A percentile compares a stretch with the other conserved stretches of the same genome.
phyloP scores from a whole-genome alignment of 2,113 vertebrate species.

The Okapia johnstoni region DNA sequence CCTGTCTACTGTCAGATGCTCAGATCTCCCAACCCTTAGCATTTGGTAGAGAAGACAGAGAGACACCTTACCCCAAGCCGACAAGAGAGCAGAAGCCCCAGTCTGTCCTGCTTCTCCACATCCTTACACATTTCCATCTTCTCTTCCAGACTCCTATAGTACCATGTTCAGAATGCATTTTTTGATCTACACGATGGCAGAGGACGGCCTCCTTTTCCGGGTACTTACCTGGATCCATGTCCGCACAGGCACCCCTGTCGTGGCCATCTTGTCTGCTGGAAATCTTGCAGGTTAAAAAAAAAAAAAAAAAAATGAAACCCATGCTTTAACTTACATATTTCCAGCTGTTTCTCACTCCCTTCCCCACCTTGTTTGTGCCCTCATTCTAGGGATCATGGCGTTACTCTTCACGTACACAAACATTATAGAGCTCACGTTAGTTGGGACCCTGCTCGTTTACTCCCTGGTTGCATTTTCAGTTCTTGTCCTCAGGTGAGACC shows the following conservation, averaged over 20 bases:
- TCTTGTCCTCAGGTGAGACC: neutral
- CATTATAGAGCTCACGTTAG: neutral
- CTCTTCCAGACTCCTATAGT: fast-evolving
- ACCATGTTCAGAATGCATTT: neutral
- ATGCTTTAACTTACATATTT: neutral
- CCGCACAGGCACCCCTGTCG: neutral
- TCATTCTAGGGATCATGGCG: neutral
- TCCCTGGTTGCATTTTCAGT: neutral
- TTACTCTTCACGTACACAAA: fast-evolving
- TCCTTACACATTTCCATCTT: neutral
- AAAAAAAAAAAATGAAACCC: neutral
- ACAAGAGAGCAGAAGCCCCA: fast-evolving
- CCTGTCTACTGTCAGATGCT: neutral
- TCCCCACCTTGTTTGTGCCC: fast-evolving
- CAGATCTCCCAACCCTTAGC: fast-evolving
- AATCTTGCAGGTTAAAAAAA: slow-evolving; percentile 81
- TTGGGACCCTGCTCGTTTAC: neutral
- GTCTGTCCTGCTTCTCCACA: neutral
- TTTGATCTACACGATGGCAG: neutral
- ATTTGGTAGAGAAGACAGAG: neutral
- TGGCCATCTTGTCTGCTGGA: slow-evolving; percentile 79
- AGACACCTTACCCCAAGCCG: fast-evolving
- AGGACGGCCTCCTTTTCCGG: neutral
- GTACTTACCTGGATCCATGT: neutral
- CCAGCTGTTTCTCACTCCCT: fast-evolving